These are phyloP conservation scores for Melospiza georgiana DNA, from an alignment of 2,113 vertebrate genomes.

Conservation along the genomic window DNA sequence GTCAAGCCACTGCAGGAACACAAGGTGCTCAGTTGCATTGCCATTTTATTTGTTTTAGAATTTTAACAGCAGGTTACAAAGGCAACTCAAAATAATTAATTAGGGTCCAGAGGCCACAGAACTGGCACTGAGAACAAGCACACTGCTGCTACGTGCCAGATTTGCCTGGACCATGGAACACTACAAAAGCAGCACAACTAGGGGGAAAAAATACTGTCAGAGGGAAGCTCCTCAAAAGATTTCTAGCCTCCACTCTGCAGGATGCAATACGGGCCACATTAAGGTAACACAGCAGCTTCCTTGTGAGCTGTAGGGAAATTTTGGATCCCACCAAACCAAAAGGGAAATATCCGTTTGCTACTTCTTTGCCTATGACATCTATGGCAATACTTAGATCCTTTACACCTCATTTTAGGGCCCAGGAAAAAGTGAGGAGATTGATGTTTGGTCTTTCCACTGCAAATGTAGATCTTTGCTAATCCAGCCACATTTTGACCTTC, in stretches of 20 bases:
- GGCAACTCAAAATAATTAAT: not conserved
- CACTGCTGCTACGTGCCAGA: not conserved
- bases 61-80: not conserved
- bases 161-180: not conserved
- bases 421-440: not conserved
- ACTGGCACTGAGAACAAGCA: not conserved
- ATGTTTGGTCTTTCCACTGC: not conserved
- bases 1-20: not conserved
- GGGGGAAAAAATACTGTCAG: not conserved
- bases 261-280: not conserved
- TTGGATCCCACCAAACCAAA: not conserved
- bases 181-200: not conserved
- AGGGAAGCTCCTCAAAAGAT: not conserved
- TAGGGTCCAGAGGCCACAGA: not conserved
- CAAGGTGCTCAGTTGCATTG: not conserved
- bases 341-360: not conserved
- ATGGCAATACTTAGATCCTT: not conserved
- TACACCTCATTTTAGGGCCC: not conserved
- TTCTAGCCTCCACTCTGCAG: not conserved
- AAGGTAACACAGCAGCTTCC: not conserved
- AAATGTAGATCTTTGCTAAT: not conserved
- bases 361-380: not conserved
- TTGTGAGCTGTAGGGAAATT: not conserved
- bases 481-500: not conserved
- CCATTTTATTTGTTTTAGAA: not conserved